Base-by-base conservation (phyloP, 2,888 invertebrate genomes). In the Elysia crispata region DNA sequence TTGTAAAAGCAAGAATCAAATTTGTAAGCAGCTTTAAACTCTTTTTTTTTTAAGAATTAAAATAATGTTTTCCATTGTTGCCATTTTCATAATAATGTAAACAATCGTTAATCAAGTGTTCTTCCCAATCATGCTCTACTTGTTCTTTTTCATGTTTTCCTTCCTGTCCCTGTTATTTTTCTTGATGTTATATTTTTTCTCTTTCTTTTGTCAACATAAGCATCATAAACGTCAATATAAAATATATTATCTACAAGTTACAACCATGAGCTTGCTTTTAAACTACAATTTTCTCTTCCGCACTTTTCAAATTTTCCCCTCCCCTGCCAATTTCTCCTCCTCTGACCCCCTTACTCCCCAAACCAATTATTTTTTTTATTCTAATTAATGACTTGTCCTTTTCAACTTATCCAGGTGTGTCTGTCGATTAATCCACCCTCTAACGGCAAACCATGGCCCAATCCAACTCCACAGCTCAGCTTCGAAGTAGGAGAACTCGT, bases 401-500 rank as follows among this genome's bases (percentile, higher is more conserved):
- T n/a, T 6, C 60, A 13, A 6, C 20, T 67, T 28, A 15, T 8
- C 0, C 72, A 78, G 78, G 60, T 78, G 3, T 78, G 78, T 28
- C 62, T 78, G 31, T 62, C 60, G 30, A 72, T 78, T 15, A 23
- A 33, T 11, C 78, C 78, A 0, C 69, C 66, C 8, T 0, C 54
- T 6, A 66, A 25, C 1, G 74, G 67, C 0, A 18, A 28, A 15
- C 1, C 66, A 18, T 50, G 41, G 0, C 64, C 73, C 0, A 31
- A 41, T 8, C 72, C 79, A n/a, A 66, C 30, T 1, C 23, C 23
- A 66, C 1, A 41, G 25, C 57, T 74, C 25, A 66, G 30, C 28
- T 79, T 66, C 74, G 31, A 41, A 33, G 66, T 79, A 0, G 79
- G 79, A n/a, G 33, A 79, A n/a, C 79, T 79, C 20, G 33, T 49